phyloP scores from a whole-genome alignment of 2,797 vertebrate species.

The Acridotheres tristis region DNA sequence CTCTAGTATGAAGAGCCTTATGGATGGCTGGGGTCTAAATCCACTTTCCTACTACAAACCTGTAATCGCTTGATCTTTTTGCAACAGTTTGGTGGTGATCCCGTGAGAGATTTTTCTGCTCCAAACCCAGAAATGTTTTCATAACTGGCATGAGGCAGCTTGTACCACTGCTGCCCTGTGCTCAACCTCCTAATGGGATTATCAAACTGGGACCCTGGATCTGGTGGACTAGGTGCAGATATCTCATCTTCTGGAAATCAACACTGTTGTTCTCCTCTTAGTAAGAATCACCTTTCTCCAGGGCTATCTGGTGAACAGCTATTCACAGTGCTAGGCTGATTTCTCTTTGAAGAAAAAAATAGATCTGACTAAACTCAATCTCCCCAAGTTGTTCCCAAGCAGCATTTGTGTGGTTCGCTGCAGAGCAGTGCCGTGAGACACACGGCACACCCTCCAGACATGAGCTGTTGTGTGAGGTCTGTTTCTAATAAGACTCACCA shows the following conservation, averaged over 20 bases:
- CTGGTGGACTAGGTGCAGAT: neutral
- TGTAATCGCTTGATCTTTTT: accelerated
- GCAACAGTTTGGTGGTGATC: neutral
- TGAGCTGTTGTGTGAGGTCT: neutral
- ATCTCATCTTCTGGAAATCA: neutral
- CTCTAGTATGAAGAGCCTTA: neutral
- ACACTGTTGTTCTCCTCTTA: neutral
- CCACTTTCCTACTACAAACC: neutral
- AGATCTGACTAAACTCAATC: neutral
- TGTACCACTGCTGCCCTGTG: neutral
- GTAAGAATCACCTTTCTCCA: neutral
- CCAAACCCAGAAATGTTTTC: neutral
- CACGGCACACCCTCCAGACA: neutral
- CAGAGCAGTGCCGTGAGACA: neutral
- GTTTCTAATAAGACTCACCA: constrained; percentile 39
- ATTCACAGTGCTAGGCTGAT: neutral
- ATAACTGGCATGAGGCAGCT: neutral
- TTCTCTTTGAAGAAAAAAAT: neutral
- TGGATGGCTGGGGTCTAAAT: neutral
- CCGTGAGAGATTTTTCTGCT: neutral
- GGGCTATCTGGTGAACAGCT: neutral
- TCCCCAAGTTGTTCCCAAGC: neutral
- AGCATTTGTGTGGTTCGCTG: constrained; percentile 12
- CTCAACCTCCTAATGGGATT: neutral
- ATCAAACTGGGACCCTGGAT: neutral